These are phyloP conservation scores for Protomyctophum bolini DNA, from an alignment of 2,113 vertebrate genomes.

Conservation along the genomic window DNA sequence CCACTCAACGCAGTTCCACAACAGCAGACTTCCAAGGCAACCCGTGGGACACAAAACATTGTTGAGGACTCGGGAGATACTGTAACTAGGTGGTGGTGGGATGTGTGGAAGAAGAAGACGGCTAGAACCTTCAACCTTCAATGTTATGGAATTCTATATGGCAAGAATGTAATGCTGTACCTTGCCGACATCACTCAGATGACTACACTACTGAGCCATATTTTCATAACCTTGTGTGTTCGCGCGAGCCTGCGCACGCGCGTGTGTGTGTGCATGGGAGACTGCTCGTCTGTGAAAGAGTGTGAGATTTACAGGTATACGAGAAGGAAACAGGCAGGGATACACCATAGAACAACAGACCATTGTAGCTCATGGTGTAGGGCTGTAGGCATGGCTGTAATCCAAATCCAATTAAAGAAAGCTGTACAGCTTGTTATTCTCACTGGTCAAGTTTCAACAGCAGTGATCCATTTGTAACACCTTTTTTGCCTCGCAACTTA, in stretches of 20 bases:
- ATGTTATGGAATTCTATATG: conserved; percentile 7
- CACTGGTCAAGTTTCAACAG: conserved; percentile 16
- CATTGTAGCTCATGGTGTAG: conserved; percentile 15
- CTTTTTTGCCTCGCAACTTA: neutral
- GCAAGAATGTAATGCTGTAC: neutral
- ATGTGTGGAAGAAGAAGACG: too few species aligned
- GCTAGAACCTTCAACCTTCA: too few species aligned
- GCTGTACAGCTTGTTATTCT: conserved; percentile 8
- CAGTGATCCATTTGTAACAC: neutral
- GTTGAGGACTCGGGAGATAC: conserved; percentile 10
- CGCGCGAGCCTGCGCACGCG: too few species aligned
- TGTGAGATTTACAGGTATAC: neutral
- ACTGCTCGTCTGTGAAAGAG: too few species aligned
- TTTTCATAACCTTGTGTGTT: conserved; percentile 26
- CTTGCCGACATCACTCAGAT: conserved; percentile 14
- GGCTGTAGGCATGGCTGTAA: conserved; percentile 12
- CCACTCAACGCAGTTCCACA: conserved; percentile 8
- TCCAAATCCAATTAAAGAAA: conserved; percentile 12
- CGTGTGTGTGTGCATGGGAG: too few species aligned
- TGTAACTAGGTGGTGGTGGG: neutral
- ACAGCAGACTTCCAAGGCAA: conserved; percentile 19
- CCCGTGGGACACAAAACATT: neutral
- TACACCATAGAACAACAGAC: conserved; percentile 8
- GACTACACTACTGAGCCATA: conserved; percentile 12
- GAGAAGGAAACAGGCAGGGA: conserved; percentile 22